These are phyloP conservation scores for Mesaphorura yosii DNA, from an alignment of 1,140 invertebrate genomes.

Conservation along the genomic window DNA sequence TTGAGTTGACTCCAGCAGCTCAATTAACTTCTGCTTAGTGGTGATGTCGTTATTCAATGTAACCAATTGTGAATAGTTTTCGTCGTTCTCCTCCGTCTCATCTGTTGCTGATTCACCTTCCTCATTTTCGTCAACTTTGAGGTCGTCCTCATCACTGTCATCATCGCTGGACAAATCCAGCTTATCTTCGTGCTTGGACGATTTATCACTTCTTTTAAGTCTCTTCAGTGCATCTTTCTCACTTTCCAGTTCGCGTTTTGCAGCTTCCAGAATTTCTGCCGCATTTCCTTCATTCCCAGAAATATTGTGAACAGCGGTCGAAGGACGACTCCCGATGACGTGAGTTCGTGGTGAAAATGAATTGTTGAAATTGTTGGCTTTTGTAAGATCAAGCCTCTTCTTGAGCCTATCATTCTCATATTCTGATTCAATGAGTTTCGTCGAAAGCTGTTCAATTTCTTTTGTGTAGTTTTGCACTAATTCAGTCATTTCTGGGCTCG, in stretches of 20 bases:
- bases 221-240: conserved; percentile 40
- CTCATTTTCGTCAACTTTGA: conserved; percentile 5
- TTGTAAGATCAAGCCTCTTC: conserved; percentile 2
- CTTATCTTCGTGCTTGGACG: conserved; percentile 27
- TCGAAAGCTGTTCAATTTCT: conserved; percentile 82
- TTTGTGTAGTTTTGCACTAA: conserved; percentile 70
- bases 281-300: conserved; percentile 10
- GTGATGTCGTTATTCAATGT: conserved; percentile 2
- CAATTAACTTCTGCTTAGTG: conserved; percentile 58
- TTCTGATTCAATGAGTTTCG: conserved; percentile 77
- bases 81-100: conserved; percentile 34
- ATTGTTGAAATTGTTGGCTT: background rate
- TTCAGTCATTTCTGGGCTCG: conserved; percentile 36
- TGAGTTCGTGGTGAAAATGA: background rate
- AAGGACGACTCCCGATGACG: background rate
- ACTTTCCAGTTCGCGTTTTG: conserved; percentile 52
- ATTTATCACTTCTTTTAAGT: conserved; percentile 28
- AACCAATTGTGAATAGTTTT: conserved; percentile 21
- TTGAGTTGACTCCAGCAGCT: conserved; percentile 82
- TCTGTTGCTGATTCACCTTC: conserved; percentile 31
- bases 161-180: conserved; percentile 39
- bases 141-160: conserved; percentile 41
- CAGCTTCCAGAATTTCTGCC: conserved; percentile 46
- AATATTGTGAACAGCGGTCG: background rate
- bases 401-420: conserved; percentile 11